phyloP scores from a whole-genome alignment of 2,888 invertebrate species.

The Hirtodrosophila cameraria region DNA sequence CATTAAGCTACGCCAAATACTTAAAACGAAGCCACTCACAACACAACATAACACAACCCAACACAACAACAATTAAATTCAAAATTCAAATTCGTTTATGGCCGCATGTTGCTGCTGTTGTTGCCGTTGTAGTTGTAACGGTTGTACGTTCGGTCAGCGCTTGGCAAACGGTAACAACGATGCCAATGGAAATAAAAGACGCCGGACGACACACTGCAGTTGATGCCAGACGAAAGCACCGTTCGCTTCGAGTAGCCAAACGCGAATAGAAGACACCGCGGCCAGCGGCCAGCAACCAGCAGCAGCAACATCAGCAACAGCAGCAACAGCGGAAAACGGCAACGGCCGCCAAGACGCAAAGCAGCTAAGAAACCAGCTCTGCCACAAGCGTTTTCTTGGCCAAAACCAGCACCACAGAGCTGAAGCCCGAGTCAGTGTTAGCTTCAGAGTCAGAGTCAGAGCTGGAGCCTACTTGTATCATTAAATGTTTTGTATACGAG shows the following conservation, averaged over 20 bases:
- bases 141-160: constrained; percentile 47
- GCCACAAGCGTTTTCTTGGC: constrained; percentile 33
- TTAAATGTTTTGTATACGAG: constrained; percentile 50
- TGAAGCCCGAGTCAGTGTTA: background rate
- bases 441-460: background rate
- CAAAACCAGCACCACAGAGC: constrained; percentile 8
- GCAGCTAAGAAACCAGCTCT: constrained; percentile 42
- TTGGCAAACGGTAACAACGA: constrained; percentile 64
- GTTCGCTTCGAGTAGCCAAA: constrained; percentile 83
- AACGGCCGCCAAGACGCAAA: constrained; percentile 23
- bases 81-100: constrained; percentile 52
- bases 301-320: constrained; percentile 10
- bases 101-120: constrained; percentile 50
- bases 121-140: constrained; percentile 51
- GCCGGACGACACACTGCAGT: constrained; percentile 29
- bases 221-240: constrained; percentile 72
- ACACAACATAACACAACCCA: constrained; percentile 12
- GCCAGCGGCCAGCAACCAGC: constrained; percentile 42
- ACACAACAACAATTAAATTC: constrained; percentile 30
- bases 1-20: constrained; percentile 31
- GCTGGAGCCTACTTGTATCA: constrained; percentile 19
- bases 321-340: constrained; percentile 11
- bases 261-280: constrained; percentile 81
- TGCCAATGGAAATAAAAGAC: constrained; percentile 23
- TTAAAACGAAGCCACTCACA: constrained; percentile 1